These are phyloP conservation scores for Coranthus polyacanthus DNA, from an alignment of 2,797 vertebrate genomes.

Conservation along the genomic window DNA sequence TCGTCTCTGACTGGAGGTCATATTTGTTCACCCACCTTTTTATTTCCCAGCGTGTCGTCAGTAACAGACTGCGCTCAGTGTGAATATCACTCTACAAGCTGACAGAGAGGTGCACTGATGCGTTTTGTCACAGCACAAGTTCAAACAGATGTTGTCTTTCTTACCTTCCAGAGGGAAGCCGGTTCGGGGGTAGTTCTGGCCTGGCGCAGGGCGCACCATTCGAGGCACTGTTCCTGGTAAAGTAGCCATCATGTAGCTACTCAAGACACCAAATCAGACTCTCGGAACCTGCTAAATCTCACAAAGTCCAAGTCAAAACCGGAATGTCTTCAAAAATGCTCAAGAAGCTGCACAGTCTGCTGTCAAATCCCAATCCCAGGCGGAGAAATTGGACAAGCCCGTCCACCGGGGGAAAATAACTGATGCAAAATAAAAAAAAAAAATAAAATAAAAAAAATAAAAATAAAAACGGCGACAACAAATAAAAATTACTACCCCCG, in stretches of 20 bases:
- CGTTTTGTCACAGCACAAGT: constrained; percentile 40
- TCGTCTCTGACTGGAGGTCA: constrained; percentile 52
- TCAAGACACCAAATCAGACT: constrained; percentile 50
- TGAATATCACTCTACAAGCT: constrained; percentile 12
- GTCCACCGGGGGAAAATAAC: constrained; percentile 65
- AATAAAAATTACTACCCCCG: constrained; percentile 44
- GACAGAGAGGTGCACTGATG: constrained; percentile 15
- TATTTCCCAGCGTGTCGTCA: constrained; percentile 58
- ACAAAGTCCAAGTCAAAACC: constrained; percentile 72
- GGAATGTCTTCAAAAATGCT: constrained; percentile 59
- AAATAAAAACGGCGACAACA: constrained; percentile 16
- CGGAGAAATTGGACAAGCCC: constrained; percentile 71
- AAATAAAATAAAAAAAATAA: constrained; percentile 19
- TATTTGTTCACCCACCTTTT: constrained; percentile 49
- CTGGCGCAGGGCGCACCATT: constrained; percentile 94
- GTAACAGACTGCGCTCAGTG: constrained; percentile 42
- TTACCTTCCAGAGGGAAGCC: constrained; percentile 96
- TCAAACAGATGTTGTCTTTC: constrained; percentile 36
- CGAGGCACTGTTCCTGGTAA: constrained; percentile 91
- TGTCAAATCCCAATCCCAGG: constrained; percentile 81
- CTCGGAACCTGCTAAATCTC: constrained; percentile 51
- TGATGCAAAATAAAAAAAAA: constrained; percentile 60
- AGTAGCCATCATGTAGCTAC: constrained; percentile 89
- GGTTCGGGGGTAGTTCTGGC: constrained; percentile 94
- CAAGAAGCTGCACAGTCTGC: constrained; percentile 37